Evolutionary conservation across 2,888 invertebrate species (phyloP), one percentile per base, ranked within the genome.

Genomic region (Blastobasis adustella): DNA sequence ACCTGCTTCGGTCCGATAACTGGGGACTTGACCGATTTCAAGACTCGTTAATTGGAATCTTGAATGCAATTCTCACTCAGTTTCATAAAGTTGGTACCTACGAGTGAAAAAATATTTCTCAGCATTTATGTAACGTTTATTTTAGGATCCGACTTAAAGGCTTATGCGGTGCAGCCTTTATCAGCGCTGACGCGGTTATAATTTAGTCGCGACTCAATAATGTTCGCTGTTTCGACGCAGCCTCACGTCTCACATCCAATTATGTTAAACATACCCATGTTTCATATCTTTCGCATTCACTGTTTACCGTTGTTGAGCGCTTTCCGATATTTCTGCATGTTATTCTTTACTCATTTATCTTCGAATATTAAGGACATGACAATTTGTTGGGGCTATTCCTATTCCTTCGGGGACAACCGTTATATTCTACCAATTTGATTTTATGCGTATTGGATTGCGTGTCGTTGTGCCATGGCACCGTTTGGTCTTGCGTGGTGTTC

Each of bases 391-490:
- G 51, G 45, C 51, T 52, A 52, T 55, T 50, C 23, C 3, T 23
- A 23, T 23, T 23, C 45, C 10, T 50, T 54, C 44, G 38, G 23
- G 51, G 58, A 60, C 58, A 58, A 65, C 72, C 68, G 71, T 68
- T 75, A 71, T 50, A 36, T 63, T 57, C 64, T 63, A 59, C 56
- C 63, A 65, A 60, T 70, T 62, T 61, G 61, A 61, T 70, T 66
- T 69, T 66, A 60, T 54, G 80, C 82, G 73, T 83, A 82, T 67
- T 10, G 55, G 55, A 58, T 66, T 69, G 74, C 76, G 71, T 76
- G 76, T 42, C 10, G 9, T 6, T 8, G 5, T 41, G 45, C 37
- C 45, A 47, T 48, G 38, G 47, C 23, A 23, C 23, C 23, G 23
- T 54, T 56, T 52, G 56, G 55, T 54, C 51, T 53, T 65, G 63